Base-by-base conservation (phyloP, 1,140 invertebrate species). In the Atta colombica region DNA sequence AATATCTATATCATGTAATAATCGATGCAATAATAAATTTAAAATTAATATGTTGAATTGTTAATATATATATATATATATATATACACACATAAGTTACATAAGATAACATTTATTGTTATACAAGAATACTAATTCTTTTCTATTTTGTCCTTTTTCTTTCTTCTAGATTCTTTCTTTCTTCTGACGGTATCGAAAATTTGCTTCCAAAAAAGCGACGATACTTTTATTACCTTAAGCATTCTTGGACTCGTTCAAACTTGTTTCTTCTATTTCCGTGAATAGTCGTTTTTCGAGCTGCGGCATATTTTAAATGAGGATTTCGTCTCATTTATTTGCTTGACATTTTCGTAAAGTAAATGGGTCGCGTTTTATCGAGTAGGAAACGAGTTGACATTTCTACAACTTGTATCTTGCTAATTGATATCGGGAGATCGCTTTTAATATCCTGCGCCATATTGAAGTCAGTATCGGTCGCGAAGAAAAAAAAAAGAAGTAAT, bases 301-400 rank as follows among this genome's bases (percentile, higher is more conserved):
- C 63, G n/a, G 8, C 18, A 16, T 71, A 71, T 58, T 71, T 71
- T 71, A 39, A 80, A 81, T 53, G 65, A 69, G 8, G 31, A 39
- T 68, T 14, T 16, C n/a, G 8, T 69, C 31, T 80, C n/a, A 58
- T 71, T 81, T 81, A 71, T 25, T 35, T 21, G 31, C 31, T 18
- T 14, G 49, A 39, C 21, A 21, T 58, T 51, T 45, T 69, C 31
- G 31, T 81, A 16, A 45, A 53, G 14, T 45, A 81, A 81, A 71
- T 58, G 25, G n/a, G 7, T 51, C 53, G 65, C 66, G 14, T 81
- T 45, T 66, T 21, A 69, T 16, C 65, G 21, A 28, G 5, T 35
- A 31, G 10, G 35, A 71, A 71, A 16, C 21, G 18, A n/a, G 31
- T 10, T 58, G 51, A 81, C 77, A 81, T 81, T 81, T 81, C 25